phyloP scores from a whole-genome alignment of 2,888 invertebrate genomes.

The Conomelus anceps region DNA sequence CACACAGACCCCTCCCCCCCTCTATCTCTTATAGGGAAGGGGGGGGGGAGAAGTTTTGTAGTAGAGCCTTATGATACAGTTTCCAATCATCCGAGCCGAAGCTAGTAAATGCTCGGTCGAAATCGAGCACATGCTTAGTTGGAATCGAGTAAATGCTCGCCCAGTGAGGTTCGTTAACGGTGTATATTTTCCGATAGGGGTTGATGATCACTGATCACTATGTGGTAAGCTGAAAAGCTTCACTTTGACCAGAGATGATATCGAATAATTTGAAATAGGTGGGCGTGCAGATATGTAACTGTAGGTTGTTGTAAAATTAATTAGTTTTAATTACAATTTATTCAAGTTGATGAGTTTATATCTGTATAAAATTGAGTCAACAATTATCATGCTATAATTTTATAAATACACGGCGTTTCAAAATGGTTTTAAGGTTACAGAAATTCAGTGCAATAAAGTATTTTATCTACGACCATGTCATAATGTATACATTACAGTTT shows the following conservation, averaged over 20 bases:
- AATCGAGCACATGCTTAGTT: too few relatives aligned
- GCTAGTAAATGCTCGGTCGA: too few relatives aligned
- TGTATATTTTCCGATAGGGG: not conserved
- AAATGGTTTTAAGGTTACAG: too few relatives aligned
- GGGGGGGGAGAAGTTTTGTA: not conserved
- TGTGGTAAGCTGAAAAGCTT: not conserved
- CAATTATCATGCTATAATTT: too few relatives aligned
- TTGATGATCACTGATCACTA: not conserved
- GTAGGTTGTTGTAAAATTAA: not conserved
- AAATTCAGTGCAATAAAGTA: too few relatives aligned
- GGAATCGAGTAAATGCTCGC: not conserved
- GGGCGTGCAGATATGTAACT: too few relatives aligned
- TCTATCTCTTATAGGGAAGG: not conserved
- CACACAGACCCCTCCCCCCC: not conserved
- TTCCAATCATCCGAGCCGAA: too few relatives aligned
- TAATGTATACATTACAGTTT: too few relatives aligned
- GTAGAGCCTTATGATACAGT: not conserved
- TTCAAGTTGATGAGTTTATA: too few relatives aligned
- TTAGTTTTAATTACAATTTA: not conserved
- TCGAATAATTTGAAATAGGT: not conserved
- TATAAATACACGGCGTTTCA: too few relatives aligned
- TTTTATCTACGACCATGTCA: too few relatives aligned
- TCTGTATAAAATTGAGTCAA: too few relatives aligned
- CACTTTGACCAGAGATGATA: not conserved
- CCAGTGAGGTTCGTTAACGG: not conserved